Evolutionary conservation across 2,797 vertebrate species (phyloP).

Genomic region (Prunella strophiata): DNA sequence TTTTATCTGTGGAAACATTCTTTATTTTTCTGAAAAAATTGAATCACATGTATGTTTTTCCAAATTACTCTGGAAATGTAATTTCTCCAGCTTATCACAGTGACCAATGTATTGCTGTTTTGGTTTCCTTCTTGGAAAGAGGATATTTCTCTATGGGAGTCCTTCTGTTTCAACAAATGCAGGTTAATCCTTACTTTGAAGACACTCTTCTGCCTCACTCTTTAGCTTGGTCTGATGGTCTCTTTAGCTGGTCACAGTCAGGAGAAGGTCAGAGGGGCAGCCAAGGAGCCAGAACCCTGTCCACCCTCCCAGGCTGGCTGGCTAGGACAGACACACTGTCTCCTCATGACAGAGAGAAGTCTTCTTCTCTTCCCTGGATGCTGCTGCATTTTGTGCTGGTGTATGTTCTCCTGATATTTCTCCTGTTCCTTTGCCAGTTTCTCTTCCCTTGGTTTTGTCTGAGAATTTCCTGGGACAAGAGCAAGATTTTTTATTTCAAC

Average conservation of each 20-base stretch:
- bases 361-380: not conserved
- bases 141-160: not conserved
- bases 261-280: not conserved
- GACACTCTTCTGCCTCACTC: not conserved
- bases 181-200: not conserved
- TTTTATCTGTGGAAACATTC: not conserved
- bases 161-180: not conserved
- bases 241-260: not conserved
- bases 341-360: not conserved
- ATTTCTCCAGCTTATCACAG: not conserved
- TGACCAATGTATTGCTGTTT: not conserved
- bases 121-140: not conserved
- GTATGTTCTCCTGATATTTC: not conserved
- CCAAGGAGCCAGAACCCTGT: not conserved
- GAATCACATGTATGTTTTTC: not conserved
- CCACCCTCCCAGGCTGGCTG: not conserved
- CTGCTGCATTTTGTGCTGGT: not conserved
- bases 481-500: not conserved
- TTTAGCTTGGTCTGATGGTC: not conserved
- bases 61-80: not conserved
- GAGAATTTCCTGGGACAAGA: not conserved
- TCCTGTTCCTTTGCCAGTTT: not conserved
- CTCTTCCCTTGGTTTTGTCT: not conserved
- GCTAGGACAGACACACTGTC: not conserved
- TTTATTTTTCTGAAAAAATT: not conserved